These are phyloP conservation scores for Cataglyphis cursor DNA, from an alignment of 2,888 invertebrate species.

Conservation along the genomic window DNA sequence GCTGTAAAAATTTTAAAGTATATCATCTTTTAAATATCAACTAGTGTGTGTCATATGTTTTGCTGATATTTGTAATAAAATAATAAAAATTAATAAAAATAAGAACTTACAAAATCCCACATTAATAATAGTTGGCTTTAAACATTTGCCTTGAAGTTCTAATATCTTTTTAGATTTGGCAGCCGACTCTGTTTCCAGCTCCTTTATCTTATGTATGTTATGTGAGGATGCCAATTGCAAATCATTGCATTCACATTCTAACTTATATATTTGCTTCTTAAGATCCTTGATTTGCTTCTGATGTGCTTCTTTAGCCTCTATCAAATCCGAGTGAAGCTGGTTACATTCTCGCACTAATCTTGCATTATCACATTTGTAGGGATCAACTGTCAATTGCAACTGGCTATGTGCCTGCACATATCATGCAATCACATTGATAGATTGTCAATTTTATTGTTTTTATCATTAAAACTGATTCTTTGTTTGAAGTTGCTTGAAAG, in stretches of 20 bases:
- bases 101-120: conserved; percentile 77
- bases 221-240: conserved; percentile 88
- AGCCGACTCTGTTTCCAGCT: conserved; percentile 89
- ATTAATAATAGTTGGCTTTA: conserved; percentile 84
- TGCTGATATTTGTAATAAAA: neutral
- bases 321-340: conserved; percentile 90
- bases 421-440: conserved; percentile 8
- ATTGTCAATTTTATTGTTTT: neutral
- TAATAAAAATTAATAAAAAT: conserved; percentile 22
- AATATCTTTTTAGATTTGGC: conserved; percentile 88
- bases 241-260: conserved; percentile 89
- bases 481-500: neutral
- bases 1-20: conserved; percentile 67
- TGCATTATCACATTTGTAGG: conserved; percentile 93
- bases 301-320: conserved; percentile 90
- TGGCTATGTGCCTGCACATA: conserved; percentile 90
- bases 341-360: conserved; percentile 93
- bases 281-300: conserved; percentile 88
- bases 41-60: neutral
- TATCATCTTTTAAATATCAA: conserved; percentile 8
- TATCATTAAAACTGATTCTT: conserved; percentile 38
- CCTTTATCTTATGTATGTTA: conserved; percentile 88
- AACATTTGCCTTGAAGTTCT: conserved; percentile 86
- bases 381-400: conserved; percentile 91
- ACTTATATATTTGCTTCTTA: conserved; percentile 87